Evolutionary conservation across 1,140 invertebrate species (phyloP).

Genomic region (Araneus ventricosus): DNA sequence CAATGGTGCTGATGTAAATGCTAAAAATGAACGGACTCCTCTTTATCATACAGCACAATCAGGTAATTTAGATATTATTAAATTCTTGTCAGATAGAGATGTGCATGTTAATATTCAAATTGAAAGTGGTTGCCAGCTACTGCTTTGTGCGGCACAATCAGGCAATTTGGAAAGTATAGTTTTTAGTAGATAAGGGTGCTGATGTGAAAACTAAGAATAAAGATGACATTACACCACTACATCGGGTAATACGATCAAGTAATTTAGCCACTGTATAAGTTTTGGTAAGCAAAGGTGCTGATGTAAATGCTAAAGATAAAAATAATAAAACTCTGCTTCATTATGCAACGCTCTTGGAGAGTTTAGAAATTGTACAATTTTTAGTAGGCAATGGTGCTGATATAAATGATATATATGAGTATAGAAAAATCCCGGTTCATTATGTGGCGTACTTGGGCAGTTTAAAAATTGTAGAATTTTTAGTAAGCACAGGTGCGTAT

Average conservation of each 20-base stretch:
- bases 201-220: not conserved
- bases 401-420: constrained; percentile 6
- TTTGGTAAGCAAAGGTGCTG: not conserved
- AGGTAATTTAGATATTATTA: no score
- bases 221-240: not conserved
- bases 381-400: not conserved
- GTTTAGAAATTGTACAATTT: not conserved
- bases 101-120: no score
- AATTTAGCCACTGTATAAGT: not conserved
- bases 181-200: not conserved
- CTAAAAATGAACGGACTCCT: not conserved
- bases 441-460: not conserved
- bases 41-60: no score
- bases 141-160: not conserved
- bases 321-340: not conserved
- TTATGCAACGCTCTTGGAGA: not conserved
- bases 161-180: not conserved
- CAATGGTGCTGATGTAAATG: not conserved
- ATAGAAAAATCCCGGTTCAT: not conserved
- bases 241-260: not conserved
- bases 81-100: no score
- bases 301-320: not conserved
- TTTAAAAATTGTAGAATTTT: not conserved
- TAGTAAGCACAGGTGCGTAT: no score
- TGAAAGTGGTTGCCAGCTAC: not conserved